phyloP scores from a whole-genome alignment of 2,113 vertebrate species.

The Pelodiscus sinensis region DNA sequence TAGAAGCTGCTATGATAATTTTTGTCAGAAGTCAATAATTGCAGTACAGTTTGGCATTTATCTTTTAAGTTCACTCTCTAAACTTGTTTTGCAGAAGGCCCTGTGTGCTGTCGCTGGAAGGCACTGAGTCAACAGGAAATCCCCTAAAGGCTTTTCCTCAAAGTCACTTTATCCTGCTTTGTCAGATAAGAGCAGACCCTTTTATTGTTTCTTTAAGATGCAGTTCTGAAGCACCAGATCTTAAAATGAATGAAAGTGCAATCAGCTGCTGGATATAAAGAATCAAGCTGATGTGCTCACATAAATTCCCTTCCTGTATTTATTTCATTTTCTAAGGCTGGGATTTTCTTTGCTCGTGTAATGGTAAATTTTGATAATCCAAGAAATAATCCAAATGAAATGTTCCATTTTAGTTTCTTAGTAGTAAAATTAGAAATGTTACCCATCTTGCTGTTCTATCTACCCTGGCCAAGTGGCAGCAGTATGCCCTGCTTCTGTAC shows the following conservation, averaged over 20 bases:
- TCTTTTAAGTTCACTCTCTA: neutral
- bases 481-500: neutral
- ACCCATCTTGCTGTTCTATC: neutral
- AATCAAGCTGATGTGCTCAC: neutral
- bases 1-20: neutral
- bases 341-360: neutral
- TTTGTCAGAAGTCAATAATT: neutral
- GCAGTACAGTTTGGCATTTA: neutral
- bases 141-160: slow-evolving; percentile 20
- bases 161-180: neutral
- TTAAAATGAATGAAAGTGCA: neutral
- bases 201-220: neutral
- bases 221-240: neutral
- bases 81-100: slow-evolving; percentile 3
- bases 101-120: slow-evolving; percentile 3
- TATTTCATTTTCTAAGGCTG: neutral
- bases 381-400: neutral
- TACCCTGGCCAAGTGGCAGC: neutral
- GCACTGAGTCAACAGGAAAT: slow-evolving; percentile 36
- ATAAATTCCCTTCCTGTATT: neutral
- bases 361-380: neutral
- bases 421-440: neutral
- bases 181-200: neutral
- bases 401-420: neutral
- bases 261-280: neutral